Base-by-base conservation (phyloP, 1,140 invertebrate genomes). In the Andricus grossulariae region DNA sequence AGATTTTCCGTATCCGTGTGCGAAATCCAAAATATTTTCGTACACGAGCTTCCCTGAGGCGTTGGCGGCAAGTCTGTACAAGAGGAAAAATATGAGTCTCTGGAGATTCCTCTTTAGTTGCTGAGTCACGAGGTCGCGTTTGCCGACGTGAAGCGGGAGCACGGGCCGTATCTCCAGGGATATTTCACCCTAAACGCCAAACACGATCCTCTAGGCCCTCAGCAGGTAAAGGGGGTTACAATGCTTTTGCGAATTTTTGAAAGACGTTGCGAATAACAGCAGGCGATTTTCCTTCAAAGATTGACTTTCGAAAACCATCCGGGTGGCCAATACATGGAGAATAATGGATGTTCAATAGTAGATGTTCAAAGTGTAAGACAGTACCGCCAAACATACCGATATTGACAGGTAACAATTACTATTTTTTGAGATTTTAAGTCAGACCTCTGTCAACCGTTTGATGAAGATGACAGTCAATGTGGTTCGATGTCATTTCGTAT, bases 61-160 rank as follows among this genome's bases (percentile, higher is more conserved):
- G 84, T 85, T 84, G 80, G 84, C 85, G 81, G 79, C 73, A 70
- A 80, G 79, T 76, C 60, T 71, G 73, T 81, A 73, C 78, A 76
- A 85, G 75, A 82, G 75, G 85, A 80, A 81, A 84, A 85, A 83
- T 84, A 88, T 81, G 83, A 83, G 86, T 85, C 87, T 83, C 88
- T 25, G 54, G 87, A 86, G 88, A 84, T 49, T 83, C 79, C 80
- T 25, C 72, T 86, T 83, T 49, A 50, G 76, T 80, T 87, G 88
- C 88, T 88, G 88, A 90, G 84, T 90, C 88, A 90, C 83, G 83
- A 77, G 84, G 73, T 83, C 82, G 82, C 83, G 82, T 81, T 83
- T 83, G 82, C 82, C 84, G 79, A 86, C 82, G 82, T 78, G 78
- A 81, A 84, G 13, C 50, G 39, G 39, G 60, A 66, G 60, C 60